These are phyloP conservation scores for Eulemur macaco DNA, from an alignment of 2,113 vertebrate genomes.

Conservation along the genomic window DNA sequence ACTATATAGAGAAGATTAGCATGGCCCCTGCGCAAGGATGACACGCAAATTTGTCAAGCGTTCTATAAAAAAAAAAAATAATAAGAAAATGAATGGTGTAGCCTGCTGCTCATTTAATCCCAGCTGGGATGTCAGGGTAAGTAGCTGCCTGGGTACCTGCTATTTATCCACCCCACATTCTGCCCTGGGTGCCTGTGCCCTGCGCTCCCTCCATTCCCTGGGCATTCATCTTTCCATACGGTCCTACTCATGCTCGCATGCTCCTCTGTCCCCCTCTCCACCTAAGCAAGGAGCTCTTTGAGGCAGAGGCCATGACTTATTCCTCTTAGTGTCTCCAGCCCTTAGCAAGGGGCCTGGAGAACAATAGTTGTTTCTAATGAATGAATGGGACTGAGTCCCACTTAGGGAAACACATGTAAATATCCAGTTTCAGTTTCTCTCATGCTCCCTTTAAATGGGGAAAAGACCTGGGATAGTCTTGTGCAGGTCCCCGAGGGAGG, in stretches of 20 bases:
- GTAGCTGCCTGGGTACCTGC: not conserved
- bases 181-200: not conserved
- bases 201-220: not conserved
- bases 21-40: too few species aligned
- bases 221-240: not conserved
- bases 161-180: not conserved
- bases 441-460: not conserved
- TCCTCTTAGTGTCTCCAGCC: not conserved
- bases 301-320: not conserved
- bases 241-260: too few species aligned
- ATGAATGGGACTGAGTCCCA: not conserved
- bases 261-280: not conserved
- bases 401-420: not conserved
- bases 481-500: not conserved
- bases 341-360: not conserved
- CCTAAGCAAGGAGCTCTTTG: not conserved
- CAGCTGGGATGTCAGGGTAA: too few species aligned
- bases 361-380: not conserved
- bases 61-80: not conserved
- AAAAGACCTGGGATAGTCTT: not conserved
- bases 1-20: too few species aligned
- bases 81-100: not conserved
- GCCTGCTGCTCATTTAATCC: not conserved
- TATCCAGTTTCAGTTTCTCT: not conserved
- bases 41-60: too few species aligned